Evolutionary conservation across 92 coral and sea anemone species (phyloP).

Genomic region (Plumapathes pennacea): DNA sequence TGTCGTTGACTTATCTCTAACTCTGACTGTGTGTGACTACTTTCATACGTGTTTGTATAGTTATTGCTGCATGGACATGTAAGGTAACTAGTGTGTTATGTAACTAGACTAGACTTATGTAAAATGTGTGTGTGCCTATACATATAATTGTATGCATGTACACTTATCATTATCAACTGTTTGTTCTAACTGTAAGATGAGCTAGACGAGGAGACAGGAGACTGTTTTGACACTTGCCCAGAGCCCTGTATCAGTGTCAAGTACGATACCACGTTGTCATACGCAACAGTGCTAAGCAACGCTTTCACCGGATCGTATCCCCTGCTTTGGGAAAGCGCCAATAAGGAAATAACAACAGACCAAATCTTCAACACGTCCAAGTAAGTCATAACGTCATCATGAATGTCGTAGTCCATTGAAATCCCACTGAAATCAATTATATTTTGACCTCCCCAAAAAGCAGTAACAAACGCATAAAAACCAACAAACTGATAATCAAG

Average conservation of each 20-base stretch:
- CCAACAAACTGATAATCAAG: neutral
- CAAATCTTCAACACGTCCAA: too few species aligned
- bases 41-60: too few species aligned
- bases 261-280: slow-evolving; percentile 17
- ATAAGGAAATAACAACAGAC: neutral
- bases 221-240: slow-evolving; percentile 12
- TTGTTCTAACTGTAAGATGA: neutral
- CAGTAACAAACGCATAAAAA: neutral
- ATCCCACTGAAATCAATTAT: too few species aligned
- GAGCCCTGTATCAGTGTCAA: slow-evolving; percentile 10
- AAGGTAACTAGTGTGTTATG: too few species aligned
- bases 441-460: too few species aligned
- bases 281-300: slow-evolving; percentile 12
- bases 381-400: too few species aligned
- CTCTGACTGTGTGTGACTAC: too few species aligned
- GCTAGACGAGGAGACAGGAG: neutral
- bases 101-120: too few species aligned
- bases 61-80: too few species aligned
- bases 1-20: too few species aligned
- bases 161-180: neutral
- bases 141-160: neutral
- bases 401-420: too few species aligned
- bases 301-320: slow-evolving; percentile 6
- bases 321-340: neutral
- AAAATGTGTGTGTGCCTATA: too few species aligned